Evolutionary conservation across 1,140 invertebrate species (phyloP), one percentile per base, ranked within the genome.

Genomic region (Bathynomus jamesi): DNA sequence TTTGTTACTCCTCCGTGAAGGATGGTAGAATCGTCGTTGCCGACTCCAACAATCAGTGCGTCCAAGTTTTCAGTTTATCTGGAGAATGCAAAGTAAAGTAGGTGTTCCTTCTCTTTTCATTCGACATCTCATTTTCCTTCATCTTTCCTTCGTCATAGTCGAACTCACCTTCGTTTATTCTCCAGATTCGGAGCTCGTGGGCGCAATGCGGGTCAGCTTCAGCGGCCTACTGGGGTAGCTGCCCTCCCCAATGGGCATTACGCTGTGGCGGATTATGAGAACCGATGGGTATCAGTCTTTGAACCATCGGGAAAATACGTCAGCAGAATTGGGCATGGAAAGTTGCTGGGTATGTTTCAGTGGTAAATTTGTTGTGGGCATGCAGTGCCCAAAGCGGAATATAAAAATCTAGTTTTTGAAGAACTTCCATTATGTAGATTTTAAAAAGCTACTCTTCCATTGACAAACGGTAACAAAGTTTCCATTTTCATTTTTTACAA

Each of bases 181-280:
- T 28, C 17, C 21, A 78, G 79, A 69, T 86, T 87, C 78, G 85
- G 85, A 1, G 79, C 81, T 3, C 81, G 85, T 25, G 85, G 85
- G 17, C 75, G 86, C 62, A 79, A 80, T 13, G 80, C 84, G 4
- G 86, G 85, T 17, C 85, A 86, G 75, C 73, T 87, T 61, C 85
- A 86, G 77, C 71, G 86, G 68, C 86, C 86, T 17, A 86, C 85
- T 28, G 86, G 86, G 17, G 83, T 87, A 2, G 81, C 82, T 65
- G 80, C 83, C 13, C 80, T 85, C 24, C 78, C 82, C 1, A 84
- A 83, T 79, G 86, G 85, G 3, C 85, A 86, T 75, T 86, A 83
- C 77, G 80, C 85, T n/a, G 82, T 87, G 1, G 84, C 86, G 7
- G 86, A 87, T 75, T 87, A 87, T 78, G 86, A 87, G 74, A 87